phyloP scores from a whole-genome alignment of 1,140 invertebrate genomes.

The Dufourea novaeangliae region DNA sequence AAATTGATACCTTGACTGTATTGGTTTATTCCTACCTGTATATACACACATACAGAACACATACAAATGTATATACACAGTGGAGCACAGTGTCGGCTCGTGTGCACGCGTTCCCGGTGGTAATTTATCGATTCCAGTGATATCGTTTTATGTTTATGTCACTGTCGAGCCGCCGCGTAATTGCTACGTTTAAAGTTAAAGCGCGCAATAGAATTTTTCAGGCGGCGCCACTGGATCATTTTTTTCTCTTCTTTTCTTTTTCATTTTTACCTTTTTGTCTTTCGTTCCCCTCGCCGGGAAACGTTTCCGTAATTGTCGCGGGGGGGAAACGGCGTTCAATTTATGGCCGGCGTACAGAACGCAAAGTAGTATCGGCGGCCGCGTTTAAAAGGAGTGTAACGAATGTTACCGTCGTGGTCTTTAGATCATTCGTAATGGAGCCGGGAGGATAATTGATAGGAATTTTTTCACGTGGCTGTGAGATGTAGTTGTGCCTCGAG shows the following conservation, averaged over 20 bases:
- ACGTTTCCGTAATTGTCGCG: constrained; percentile 33
- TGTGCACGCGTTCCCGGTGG: constrained; percentile 14
- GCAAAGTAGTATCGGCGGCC: background rate
- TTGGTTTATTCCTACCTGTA: too few species aligned
- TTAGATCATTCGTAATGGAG: background rate
- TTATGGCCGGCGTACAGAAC: background rate
- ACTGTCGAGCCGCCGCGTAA: constrained; percentile 41
- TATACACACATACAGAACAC: too few species aligned
- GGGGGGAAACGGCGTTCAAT: constrained; percentile 13
- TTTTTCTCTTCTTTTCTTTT: background rate
- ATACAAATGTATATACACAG: too few species aligned
- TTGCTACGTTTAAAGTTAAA: constrained; percentile 43
- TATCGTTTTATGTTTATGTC: constrained; percentile 44
- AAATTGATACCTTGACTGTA: too few species aligned
- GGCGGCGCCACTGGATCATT: constrained; percentile 11
- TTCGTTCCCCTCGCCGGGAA: too few species aligned
- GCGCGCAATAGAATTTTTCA: background rate
- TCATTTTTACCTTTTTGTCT: background rate
- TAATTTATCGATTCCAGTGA: constrained; percentile 43
- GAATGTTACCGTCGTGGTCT: background rate
- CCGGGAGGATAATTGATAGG: background rate
- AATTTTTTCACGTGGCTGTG: too few species aligned
- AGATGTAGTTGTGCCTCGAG: too few species aligned
- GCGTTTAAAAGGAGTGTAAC: background rate
- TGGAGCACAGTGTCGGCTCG: background rate